Conservation (phyloP, 1,140 invertebrate genomes). For the Subanguina moxae region DNA sequence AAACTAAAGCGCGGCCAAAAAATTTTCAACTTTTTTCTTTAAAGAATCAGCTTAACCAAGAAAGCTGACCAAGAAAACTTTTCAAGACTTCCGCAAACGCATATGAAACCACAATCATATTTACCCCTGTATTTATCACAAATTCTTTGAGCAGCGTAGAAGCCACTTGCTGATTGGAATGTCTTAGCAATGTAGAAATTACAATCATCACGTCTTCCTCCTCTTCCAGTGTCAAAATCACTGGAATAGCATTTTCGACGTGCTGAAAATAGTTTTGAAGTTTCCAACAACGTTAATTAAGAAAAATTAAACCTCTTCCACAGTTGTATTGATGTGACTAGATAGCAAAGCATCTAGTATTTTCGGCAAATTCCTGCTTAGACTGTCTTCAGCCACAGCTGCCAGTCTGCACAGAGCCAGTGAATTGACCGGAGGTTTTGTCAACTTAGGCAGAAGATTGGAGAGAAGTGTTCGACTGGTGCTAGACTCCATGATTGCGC, state of each 20-base stretch:
- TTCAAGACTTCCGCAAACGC: too few relatives aligned
- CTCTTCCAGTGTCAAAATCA: slow-evolving; percentile 75
- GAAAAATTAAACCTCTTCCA: slow-evolving; percentile 70
- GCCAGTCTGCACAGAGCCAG: slow-evolving; percentile 85
- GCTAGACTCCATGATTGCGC: slow-evolving; percentile 62
- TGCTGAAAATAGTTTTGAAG: slow-evolving; percentile 62
- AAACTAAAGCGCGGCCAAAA: too few relatives aligned
- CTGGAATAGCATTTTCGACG: slow-evolving; percentile 85
- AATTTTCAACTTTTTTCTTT: too few relatives aligned
- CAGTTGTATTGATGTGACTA: slow-evolving; percentile 51
- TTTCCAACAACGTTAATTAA: neutral
- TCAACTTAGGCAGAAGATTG: slow-evolving; percentile 79
- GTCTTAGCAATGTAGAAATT: slow-evolving; percentile 33
- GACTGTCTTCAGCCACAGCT: slow-evolving; percentile 82
- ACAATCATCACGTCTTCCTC: slow-evolving; percentile 45
- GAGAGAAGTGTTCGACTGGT: slow-evolving; percentile 90
- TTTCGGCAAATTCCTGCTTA: slow-evolving; percentile 83
- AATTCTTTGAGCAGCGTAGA: slow-evolving; percentile 36
- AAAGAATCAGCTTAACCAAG: too few relatives aligned
- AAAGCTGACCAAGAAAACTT: slow-evolving; percentile 18
- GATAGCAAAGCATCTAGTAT: slow-evolving; percentile 77
- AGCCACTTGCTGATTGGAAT: slow-evolving; percentile 13
- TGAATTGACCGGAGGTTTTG: slow-evolving; percentile 73
- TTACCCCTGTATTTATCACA: slow-evolving; percentile 34
- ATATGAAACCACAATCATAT: too few relatives aligned